These are phyloP conservation scores for Enoplosus armatus DNA, from an alignment of 2,797 vertebrate genomes.

Conservation along the genomic window DNA sequence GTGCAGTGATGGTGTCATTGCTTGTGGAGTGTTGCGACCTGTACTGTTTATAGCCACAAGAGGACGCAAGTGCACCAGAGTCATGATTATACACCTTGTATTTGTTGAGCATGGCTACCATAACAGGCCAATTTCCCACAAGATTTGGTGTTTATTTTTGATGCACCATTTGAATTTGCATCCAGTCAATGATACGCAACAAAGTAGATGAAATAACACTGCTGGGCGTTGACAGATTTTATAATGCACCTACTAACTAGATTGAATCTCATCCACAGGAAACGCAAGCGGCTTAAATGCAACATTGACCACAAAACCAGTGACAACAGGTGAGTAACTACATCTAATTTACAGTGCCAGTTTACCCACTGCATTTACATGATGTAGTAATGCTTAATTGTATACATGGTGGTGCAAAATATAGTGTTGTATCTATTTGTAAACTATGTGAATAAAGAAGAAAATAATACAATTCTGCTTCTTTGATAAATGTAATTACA, in stretches of 20 bases:
- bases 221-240: not conserved
- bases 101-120: not conserved
- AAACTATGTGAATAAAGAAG: not conserved
- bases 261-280: constrained; percentile 18
- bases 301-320: not conserved
- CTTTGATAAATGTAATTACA: not conserved
- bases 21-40: not conserved
- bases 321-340: constrained; percentile 3
- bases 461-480: not conserved
- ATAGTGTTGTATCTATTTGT: not conserved
- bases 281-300: not conserved
- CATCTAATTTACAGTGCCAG: not conserved
- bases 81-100: not conserved
- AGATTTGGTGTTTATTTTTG: not conserved
- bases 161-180: not conserved
- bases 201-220: not conserved
- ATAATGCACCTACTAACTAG: not conserved
- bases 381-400: not conserved
- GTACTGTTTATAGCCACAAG: not conserved
- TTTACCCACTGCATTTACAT: not conserved
- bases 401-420: not conserved
- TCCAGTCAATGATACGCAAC: not conserved
- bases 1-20: not conserved
- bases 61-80: not conserved
- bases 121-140: not conserved